Conservation (phyloP, 2,113 vertebrate genomes). For the Gracilinanus agilis region DNA sequence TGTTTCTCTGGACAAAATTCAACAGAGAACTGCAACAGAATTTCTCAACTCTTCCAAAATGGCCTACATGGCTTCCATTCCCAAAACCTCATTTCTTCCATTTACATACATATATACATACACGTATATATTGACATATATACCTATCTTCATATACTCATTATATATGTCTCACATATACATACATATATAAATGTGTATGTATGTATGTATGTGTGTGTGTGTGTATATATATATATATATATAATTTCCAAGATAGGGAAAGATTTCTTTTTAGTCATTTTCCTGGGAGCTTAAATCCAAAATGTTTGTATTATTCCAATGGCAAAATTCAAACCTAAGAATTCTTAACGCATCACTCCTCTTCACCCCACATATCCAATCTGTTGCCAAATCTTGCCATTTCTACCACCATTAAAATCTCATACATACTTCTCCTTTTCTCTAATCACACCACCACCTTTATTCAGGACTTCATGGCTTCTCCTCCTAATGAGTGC, state of each 20-base stretch:
- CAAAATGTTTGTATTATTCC: conserved; percentile 74
- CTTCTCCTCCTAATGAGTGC: background rate
- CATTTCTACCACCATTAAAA: background rate
- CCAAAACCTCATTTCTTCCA: conserved; percentile 52
- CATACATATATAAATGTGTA: too few relatives aligned
- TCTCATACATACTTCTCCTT: background rate
- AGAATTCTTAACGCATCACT: background rate
- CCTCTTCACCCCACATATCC: background rate
- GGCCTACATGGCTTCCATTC: conserved; percentile 65
- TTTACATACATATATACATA: conserved; percentile 40
- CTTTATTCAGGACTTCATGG: background rate
- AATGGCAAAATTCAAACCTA: conserved; percentile 78
- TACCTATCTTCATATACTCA: background rate
- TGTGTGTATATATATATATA: conserved; percentile 51
- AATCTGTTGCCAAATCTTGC: background rate
- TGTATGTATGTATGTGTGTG: background rate
- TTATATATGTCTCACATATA: conserved; percentile 59
- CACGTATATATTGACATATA: too few relatives aligned
- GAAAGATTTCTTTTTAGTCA: conserved; percentile 60
- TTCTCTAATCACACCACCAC: background rate
- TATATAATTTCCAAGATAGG: too few relatives aligned
- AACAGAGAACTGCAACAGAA: conserved; percentile 63
- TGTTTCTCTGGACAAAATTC: conserved; percentile 72
- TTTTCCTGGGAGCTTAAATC: conserved; percentile 75
- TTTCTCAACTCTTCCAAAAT: conserved; percentile 63